Evolutionary conservation across 30 jellyfish, hydroid and myxozoan genomes (phyloP), one percentile per base, ranked within the genome.

Genomic region (Chironex yamaguchii): DNA sequence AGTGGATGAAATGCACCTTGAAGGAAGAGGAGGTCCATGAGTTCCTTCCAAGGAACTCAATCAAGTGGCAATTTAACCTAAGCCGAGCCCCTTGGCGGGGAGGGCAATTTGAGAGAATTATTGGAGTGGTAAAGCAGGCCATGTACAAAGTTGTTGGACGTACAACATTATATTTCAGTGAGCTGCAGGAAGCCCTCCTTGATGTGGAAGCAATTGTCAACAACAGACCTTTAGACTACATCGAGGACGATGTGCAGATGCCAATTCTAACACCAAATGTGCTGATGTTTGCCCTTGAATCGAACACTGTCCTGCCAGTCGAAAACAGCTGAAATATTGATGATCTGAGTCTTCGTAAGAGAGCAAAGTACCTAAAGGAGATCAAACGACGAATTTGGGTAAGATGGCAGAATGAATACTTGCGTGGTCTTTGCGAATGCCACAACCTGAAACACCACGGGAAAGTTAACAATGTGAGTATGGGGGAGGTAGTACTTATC

Each of bases 71-170:
- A 67, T 89, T 89, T 86, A 89, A 89, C 71, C 82, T 89, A 0
- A 81, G 94, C 81, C 29, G 94, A 27, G 97, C 94, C 27, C 86
- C 94, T 29, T 89, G 97, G 94, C 81, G 97, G 97, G 97, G 91
- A 3, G 90, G 97, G 68, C 89, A 67, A 77, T 88, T 79, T 79
- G 97, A 88, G 78, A 34, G 97, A 34, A 64, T 78, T 72, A 85
- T 88, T n/a, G 94, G 93, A 4, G 51, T 88, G 49, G 80, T 80
- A 6, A 88, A 88, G 81, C 90, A 80, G 29, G 71, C 94, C 25
- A 27, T 89, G 66, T 89, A 58, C 66, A 89, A 89, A 62, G 80
- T 34, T 3, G 49, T 89, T 50, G 97, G 97, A 42, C 70, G 0
- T 42, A 67, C 93, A 23, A 34, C 52, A 34, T 79, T 71, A 26